A percentile compares a stretch with the other conserved stretches of the same genome.
phyloP scores from a whole-genome alignment of 2,113 vertebrate genomes.

The Phalacrocorax brasilianus region DNA sequence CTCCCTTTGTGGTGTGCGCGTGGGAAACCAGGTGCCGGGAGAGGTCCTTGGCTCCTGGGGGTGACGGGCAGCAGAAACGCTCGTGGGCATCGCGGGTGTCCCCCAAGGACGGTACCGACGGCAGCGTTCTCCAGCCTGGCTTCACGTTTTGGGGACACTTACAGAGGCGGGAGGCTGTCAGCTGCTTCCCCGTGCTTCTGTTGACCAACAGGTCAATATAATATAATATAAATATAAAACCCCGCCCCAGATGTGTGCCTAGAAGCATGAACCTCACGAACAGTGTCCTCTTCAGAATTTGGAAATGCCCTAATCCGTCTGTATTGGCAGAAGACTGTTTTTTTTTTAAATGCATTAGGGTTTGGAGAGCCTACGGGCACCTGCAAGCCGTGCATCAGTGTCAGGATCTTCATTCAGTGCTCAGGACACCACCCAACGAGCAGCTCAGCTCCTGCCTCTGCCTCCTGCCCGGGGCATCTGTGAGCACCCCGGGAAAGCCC shows the following conservation, averaged over 20 bases:
- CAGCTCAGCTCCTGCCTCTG: neutral
- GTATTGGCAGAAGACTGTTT: neutral
- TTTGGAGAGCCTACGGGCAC: neutral
- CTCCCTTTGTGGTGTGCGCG: neutral
- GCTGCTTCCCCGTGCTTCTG: neutral
- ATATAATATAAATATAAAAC: too few relatives aligned
- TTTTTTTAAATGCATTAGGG: too few relatives aligned
- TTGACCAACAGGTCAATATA: too few relatives aligned
- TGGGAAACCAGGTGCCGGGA: neutral
- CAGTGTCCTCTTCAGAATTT: neutral
- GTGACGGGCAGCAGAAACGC: neutral
- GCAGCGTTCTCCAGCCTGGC: neutral
- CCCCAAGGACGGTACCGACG: neutral
- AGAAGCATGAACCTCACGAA: neutral
- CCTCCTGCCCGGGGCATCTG: neutral
- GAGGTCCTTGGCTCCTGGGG: neutral
- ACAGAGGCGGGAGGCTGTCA: neutral
- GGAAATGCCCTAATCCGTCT: rapidly evolving
- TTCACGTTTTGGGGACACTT: rapidly evolving
- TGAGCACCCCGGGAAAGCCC: rapidly evolving
- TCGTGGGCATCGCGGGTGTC: rapidly evolving
- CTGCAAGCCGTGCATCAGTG: neutral
- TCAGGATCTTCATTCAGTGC: rapidly evolving
- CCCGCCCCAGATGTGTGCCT: neutral
- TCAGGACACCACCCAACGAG: rapidly evolving